phyloP scores from a whole-genome alignment of 1,140 invertebrate genomes.

The Colletes latitarsis region DNA sequence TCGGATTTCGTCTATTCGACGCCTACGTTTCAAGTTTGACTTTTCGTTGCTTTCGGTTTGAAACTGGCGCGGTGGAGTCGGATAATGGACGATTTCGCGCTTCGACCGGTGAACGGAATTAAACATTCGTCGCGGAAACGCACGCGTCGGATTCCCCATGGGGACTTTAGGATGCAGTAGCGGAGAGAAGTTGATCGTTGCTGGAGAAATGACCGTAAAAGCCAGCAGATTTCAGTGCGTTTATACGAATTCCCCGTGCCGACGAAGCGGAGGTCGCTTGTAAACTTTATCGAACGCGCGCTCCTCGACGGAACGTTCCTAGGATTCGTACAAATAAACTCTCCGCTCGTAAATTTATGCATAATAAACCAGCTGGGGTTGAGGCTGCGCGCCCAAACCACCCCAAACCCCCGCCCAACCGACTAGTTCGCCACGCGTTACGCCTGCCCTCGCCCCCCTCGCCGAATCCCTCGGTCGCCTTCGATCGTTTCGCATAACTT shows the following conservation, averaged over 20 bases:
- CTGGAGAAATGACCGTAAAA: slow-evolving; percentile 21
- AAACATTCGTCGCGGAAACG: background rate
- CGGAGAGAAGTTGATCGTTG: background rate
- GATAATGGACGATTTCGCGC: background rate
- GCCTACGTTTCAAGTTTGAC: too few relatives aligned
- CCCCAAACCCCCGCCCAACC: background rate
- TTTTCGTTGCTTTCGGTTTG: background rate
- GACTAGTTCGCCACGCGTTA: background rate
- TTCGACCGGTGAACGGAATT: background rate
- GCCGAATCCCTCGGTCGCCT: background rate
- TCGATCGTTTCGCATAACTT: slow-evolving; percentile 30
- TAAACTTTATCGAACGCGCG: slow-evolving; percentile 27
- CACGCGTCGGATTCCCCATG: background rate
- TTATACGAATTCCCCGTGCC: background rate
- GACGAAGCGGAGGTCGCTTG: slow-evolving; percentile 15
- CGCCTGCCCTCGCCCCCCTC: background rate
- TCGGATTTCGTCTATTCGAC: too few relatives aligned
- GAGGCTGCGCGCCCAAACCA: background rate
- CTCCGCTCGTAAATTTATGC: slow-evolving; percentile 40
- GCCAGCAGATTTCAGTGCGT: slow-evolving; percentile 7
- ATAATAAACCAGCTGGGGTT: slow-evolving; percentile 21
- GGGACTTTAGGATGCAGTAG: background rate
- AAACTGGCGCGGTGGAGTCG: background rate
- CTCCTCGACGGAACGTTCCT: background rate
- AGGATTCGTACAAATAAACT: slow-evolving; percentile 28